phyloP scores from a whole-genome alignment of 2,113 vertebrate species.

The Megalops atlanticus region DNA sequence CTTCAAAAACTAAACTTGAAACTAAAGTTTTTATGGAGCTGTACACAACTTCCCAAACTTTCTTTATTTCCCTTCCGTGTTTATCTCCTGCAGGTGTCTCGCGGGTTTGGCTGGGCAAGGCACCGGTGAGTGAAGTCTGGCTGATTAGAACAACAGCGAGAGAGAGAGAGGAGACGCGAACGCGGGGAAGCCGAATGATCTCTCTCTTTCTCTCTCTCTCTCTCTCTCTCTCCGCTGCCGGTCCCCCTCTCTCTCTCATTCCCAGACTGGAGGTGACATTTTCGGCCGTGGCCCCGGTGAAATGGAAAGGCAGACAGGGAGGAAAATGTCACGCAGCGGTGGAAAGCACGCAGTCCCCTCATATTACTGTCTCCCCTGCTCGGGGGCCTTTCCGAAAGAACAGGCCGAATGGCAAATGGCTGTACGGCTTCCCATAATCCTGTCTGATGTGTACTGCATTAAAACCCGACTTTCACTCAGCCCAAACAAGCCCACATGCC shows the following conservation, averaged over 20 bases:
- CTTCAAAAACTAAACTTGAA: neutral
- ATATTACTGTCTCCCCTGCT: neutral
- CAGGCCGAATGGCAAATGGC: neutral
- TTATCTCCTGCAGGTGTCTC: neutral
- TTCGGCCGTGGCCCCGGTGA: conserved; percentile 3
- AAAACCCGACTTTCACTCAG: conserved; percentile 5
- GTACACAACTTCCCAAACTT: neutral
- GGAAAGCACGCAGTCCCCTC: conserved; percentile 25
- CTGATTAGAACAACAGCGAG: neutral
- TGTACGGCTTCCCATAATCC: conserved; percentile 46
- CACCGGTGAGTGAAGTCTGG: too few relatives aligned
- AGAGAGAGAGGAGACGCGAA: conserved; percentile 19
- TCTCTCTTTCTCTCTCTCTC: conserved; percentile 18
- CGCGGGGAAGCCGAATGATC: conserved; percentile 24
- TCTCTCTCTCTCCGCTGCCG: conserved; percentile 22
- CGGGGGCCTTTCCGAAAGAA: neutral
- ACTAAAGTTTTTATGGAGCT: neutral
- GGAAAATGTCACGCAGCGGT: conserved; percentile 35
- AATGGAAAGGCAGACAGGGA: conserved; percentile 43
- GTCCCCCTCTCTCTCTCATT: conserved; percentile 29
- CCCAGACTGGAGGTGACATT: conserved; percentile 30
- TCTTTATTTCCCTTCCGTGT: neutral
- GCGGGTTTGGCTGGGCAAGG: neutral
- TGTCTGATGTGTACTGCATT: conserved; percentile 55
- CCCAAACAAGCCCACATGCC: neutral